phyloP scores from a whole-genome alignment of 2,888 invertebrate genomes.

The Zaprionus obscuricornis region DNA sequence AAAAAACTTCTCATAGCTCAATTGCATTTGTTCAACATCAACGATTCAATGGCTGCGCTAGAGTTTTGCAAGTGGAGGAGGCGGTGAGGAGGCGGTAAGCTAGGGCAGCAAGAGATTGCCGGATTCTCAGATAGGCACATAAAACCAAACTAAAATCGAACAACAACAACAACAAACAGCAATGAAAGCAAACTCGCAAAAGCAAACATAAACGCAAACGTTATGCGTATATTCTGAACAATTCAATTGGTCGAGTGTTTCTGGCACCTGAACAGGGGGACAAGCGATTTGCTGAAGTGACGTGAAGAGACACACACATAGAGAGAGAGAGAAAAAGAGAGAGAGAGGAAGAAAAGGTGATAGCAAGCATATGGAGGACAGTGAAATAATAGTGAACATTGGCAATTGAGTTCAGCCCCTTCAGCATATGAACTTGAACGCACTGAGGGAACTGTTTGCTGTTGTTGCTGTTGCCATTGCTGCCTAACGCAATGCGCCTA shows the following conservation, averaged over 20 bases:
- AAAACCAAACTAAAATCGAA: slow-evolving; percentile 52
- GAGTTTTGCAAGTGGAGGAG: too few relatives aligned
- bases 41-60: slow-evolving; percentile 42
- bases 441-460: slow-evolving; percentile 21
- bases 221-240: slow-evolving; percentile 51
- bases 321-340: too few relatives aligned
- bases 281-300: slow-evolving; percentile 4
- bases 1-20: slow-evolving; percentile 25
- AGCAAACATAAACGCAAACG: too few relatives aligned
- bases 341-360: too few relatives aligned
- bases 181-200: too few relatives aligned
- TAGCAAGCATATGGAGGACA: too few relatives aligned
- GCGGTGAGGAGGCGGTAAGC: slow-evolving; percentile 1
- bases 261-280: slow-evolving; percentile 19
- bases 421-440: too few relatives aligned
- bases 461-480: too few relatives aligned
- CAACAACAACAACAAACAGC: too few relatives aligned
- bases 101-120: background rate
- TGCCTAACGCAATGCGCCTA: background rate
- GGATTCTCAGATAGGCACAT: slow-evolving; percentile 25
- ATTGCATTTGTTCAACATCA: slow-evolving; percentile 63
- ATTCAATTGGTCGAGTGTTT: slow-evolving; percentile 61
- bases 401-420: too few relatives aligned
- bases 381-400: too few relatives aligned
- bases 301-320: slow-evolving; percentile 6